Percentiles rank a stretch among this genome's conserved stretches.
phyloP scores from a whole-genome alignment of 2,113 vertebrate species.

The Paramisgurnus dabryanus region DNA sequence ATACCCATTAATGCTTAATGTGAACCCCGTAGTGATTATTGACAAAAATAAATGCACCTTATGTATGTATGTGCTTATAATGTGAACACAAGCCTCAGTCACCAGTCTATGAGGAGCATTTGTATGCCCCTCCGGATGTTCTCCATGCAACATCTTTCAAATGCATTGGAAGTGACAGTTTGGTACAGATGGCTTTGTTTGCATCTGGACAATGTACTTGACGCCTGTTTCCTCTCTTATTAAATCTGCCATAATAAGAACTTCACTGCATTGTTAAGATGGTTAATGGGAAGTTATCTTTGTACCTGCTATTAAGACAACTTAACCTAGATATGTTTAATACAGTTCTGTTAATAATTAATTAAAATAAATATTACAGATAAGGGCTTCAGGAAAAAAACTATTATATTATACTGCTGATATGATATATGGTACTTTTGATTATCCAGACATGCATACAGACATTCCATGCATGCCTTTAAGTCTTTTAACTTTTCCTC shows the following conservation, averaged over 20 bases:
- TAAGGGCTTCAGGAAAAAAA: too few species aligned
- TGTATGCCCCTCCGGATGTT: not conserved
- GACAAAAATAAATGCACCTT: not conserved
- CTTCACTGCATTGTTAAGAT: not conserved
- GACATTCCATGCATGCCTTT: conserved; percentile 51
- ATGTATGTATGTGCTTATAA: not conserved
- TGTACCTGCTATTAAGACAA: too few species aligned
- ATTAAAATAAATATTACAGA: not conserved
- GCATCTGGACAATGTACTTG: conserved; percentile 22
- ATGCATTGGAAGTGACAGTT: not conserved
- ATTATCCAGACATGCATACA: conserved; percentile 25
- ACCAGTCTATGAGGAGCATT: not conserved
- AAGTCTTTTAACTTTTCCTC: conserved; percentile 33
- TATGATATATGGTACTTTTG: not conserved
- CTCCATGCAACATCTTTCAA: not conserved
- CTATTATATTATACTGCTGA: not conserved
- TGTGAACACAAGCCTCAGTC: not conserved
- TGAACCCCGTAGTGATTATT: too few species aligned
- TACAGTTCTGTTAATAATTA: too few species aligned
- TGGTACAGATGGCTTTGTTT: not conserved
- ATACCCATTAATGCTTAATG: too few species aligned
- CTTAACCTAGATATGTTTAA: too few species aligned
- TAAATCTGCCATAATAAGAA: conserved; percentile 5
- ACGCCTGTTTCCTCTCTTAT: not conserved
- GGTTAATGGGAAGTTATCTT: conserved; percentile 14